These are phyloP conservation scores for Poecilobothrus nobilitatus DNA, from an alignment of 2,888 invertebrate genomes.

Conservation along the genomic window DNA sequence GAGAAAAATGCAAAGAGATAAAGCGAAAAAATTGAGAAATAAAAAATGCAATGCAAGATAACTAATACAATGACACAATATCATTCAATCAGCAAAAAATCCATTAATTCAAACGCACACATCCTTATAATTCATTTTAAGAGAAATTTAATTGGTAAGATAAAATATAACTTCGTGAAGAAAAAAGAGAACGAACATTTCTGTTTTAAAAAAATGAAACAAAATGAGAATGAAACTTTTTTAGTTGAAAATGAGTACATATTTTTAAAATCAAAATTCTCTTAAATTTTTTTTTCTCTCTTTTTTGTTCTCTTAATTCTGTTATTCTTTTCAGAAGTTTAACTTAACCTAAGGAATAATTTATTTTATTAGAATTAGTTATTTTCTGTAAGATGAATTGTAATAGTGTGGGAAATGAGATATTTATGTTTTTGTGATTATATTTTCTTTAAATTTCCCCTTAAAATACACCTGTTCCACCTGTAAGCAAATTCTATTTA, in stretches of 20 bases:
- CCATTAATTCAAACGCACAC: too few species aligned
- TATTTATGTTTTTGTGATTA: too few species aligned
- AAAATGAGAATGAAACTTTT: background rate
- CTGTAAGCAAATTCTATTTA: constrained; percentile 1
- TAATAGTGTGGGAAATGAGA: too few species aligned
- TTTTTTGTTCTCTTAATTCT: background rate
- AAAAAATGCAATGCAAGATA: background rate
- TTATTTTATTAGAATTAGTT: too few species aligned
- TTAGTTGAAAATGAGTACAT: too few species aligned
- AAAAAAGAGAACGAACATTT: background rate
- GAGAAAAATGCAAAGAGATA: background rate
- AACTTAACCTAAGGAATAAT: too few species aligned
- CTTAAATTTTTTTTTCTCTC: background rate
- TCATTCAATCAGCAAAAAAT: too few species aligned
- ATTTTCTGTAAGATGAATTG: too few species aligned
- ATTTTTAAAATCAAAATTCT: background rate
- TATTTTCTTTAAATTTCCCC: background rate
- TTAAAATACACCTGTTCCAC: constrained; percentile 6
- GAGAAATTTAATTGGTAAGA: background rate
- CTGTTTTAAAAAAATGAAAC: too few species aligned
- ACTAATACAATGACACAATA: too few species aligned
- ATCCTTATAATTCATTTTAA: background rate
- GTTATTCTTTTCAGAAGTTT: too few species aligned
- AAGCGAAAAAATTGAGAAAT: background rate
- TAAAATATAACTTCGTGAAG: background rate